Conservation (phyloP, 2,888 invertebrate genomes). For the Heliconius hortense region DNA sequence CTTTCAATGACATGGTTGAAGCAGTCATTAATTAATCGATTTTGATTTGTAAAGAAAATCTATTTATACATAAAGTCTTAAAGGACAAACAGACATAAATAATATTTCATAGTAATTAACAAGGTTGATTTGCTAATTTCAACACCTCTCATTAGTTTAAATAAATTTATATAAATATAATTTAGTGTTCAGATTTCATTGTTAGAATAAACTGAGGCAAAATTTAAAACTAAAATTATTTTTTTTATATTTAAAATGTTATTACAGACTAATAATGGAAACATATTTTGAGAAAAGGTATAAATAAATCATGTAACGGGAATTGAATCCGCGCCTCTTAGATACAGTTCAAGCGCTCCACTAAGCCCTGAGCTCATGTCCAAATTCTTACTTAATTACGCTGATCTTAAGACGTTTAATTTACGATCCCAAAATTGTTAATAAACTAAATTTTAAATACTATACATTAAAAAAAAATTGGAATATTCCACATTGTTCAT, state of each 20-base stretch:
- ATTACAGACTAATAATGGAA: neutral
- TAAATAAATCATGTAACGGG: no score
- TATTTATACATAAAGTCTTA: neutral
- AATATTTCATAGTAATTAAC: constrained; percentile 7
- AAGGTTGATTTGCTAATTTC: constrained; percentile 1
- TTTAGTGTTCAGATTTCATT: neutral
- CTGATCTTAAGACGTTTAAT: no score
- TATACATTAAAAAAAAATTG: neutral
- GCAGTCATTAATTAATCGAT: constrained; percentile 4
- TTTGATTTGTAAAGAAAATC: neutral
- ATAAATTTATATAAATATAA: neutral
- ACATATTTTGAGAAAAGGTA: neutral
- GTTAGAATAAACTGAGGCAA: neutral
- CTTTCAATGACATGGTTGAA: neutral
- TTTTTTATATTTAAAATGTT: neutral
- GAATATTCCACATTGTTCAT: neutral
- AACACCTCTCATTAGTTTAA: neutral
- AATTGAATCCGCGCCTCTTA: neutral
- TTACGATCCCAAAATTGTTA: neutral
- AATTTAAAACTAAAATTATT: neutral
- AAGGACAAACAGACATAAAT: constrained; percentile 13
- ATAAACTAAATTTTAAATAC: no score
- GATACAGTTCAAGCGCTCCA: neutral
- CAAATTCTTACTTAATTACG: neutral
- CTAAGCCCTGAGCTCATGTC: neutral